A percentile compares a stretch with the other conserved stretches of the same genome.
These are phyloP conservation scores for Seriola aureovittata DNA, from an alignment of 2,113 vertebrate genomes.

Conservation along the genomic window DNA sequence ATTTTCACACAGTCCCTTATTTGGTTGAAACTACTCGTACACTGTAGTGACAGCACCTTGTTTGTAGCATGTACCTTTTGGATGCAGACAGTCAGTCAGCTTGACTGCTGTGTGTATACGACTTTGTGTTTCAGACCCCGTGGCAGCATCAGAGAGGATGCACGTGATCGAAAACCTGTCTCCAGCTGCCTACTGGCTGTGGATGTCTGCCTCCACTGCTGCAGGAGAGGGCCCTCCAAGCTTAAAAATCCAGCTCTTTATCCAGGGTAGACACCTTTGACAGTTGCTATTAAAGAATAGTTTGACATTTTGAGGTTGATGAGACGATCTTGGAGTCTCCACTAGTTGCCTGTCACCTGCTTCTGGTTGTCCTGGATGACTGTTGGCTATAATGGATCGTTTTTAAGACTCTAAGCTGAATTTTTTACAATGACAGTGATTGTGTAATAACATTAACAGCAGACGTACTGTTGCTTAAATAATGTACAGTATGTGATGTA, in stretches of 20 bases:
- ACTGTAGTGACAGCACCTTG: no score
- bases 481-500: neutral
- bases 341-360: neutral
- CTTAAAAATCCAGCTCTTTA: constrained; percentile 50
- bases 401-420: no score
- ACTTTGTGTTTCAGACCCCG: constrained; percentile 48
- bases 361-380: no score
- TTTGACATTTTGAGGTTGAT: neutral
- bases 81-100: neutral
- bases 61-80: neutral
- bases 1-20: neutral
- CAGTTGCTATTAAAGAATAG: neutral
- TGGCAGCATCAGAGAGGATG: constrained; percentile 29
- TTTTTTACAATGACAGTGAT: neutral
- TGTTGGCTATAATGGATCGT: neutral
- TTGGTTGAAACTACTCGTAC: neutral
- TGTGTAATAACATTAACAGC: neutral
- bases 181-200: constrained; percentile 67
- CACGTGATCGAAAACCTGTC: constrained; percentile 50
- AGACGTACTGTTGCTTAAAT: neutral
- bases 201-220: constrained; percentile 78
- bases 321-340: neutral
- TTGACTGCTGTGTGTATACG: neutral
- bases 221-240: constrained; percentile 72
- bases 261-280: constrained; percentile 62